phyloP scores from a whole-genome alignment of 1,140 invertebrate species.

The Cardiocondyla obscurior region DNA sequence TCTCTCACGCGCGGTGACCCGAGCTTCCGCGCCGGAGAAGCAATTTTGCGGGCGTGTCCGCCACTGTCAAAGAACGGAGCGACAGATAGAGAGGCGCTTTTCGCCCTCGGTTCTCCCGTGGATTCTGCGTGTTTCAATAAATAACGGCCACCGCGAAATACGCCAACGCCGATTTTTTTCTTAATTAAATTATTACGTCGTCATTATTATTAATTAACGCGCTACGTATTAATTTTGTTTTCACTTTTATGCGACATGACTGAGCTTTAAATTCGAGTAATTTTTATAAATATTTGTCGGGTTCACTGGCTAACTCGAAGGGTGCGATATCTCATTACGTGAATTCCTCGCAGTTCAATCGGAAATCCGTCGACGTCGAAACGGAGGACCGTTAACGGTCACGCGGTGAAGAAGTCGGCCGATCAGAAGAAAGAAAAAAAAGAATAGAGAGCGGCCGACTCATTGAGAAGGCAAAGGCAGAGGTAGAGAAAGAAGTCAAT shows the following conservation, averaged over 20 bases:
- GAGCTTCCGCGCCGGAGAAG: slow-evolving; percentile 66
- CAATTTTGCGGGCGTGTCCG: slow-evolving; percentile 80
- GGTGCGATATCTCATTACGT: slow-evolving; percentile 40
- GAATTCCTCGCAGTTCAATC: slow-evolving; percentile 4
- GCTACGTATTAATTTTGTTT: neutral
- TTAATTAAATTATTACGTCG: neutral
- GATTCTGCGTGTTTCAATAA: slow-evolving; percentile 30
- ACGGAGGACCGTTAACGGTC: slow-evolving; percentile 68
- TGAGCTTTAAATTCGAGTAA: neutral
- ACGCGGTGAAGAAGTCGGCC: neutral
- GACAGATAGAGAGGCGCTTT: slow-evolving; percentile 62
- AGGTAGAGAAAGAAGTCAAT: slow-evolving; percentile 68
- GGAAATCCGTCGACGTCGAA: slow-evolving; percentile 32
- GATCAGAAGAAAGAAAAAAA: neutral
- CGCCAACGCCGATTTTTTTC: neutral
- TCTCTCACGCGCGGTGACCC: slow-evolving; percentile 73
- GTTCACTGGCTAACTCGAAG: neutral
- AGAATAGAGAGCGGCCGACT: slow-evolving; percentile 13
- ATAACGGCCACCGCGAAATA: neutral
- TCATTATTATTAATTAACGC: neutral
- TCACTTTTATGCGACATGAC: too few species aligned
- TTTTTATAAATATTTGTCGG: neutral
- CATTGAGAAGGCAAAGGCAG: slow-evolving; percentile 47
- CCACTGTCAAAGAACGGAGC: slow-evolving; percentile 76
- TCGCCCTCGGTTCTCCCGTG: neutral